Percentiles rank a stretch among this genome's conserved stretches.
These are phyloP conservation scores for Crematogaster levior DNA, from an alignment of 2,888 invertebrate species.

Conservation along the genomic window DNA sequence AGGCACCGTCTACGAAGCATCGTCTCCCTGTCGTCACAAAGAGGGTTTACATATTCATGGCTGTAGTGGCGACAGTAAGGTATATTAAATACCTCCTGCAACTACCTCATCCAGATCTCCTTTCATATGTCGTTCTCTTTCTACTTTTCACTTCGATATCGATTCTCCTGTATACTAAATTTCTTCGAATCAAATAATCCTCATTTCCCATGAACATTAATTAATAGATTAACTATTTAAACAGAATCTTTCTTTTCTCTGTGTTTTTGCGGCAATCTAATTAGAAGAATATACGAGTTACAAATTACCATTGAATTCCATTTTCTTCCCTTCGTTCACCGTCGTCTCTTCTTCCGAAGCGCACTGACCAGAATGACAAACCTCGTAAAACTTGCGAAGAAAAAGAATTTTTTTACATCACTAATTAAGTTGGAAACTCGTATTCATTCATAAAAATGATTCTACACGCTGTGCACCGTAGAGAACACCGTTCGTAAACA, in stretches of 20 bases:
- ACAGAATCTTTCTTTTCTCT: not conserved
- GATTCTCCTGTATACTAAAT: not conserved
- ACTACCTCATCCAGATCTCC: slow-evolving; percentile 32
- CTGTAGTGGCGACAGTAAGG: slow-evolving; percentile 63
- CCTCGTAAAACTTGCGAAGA: not conserved
- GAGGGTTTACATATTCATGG: slow-evolving; percentile 80
- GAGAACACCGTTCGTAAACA: not conserved
- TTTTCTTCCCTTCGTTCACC: slow-evolving; percentile 4
- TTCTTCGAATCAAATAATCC: not conserved
- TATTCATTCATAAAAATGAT: slow-evolving; percentile 29
- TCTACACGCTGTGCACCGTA: not conserved
- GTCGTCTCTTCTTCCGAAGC: slow-evolving; percentile 17
- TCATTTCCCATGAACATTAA: not conserved
- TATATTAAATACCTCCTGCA: slow-evolving; percentile 74
- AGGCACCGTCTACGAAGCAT: slow-evolving; percentile 69
- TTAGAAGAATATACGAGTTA: slow-evolving; percentile 1
- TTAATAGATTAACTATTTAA: slow-evolving; percentile 22
- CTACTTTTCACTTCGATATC: slow-evolving; percentile 50
- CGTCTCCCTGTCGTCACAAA: slow-evolving; percentile 76
- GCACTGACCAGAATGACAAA: slow-evolving; percentile 32
- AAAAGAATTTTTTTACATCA: slow-evolving; percentile 8
- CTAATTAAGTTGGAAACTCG: slow-evolving; percentile 38
- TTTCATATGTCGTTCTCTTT: slow-evolving; percentile 24
- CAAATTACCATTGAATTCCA: slow-evolving; percentile 26
- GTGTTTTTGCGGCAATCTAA: not conserved